Conservation (phyloP, 2,888 invertebrate species). For the Idaea dimidiata region DNA sequence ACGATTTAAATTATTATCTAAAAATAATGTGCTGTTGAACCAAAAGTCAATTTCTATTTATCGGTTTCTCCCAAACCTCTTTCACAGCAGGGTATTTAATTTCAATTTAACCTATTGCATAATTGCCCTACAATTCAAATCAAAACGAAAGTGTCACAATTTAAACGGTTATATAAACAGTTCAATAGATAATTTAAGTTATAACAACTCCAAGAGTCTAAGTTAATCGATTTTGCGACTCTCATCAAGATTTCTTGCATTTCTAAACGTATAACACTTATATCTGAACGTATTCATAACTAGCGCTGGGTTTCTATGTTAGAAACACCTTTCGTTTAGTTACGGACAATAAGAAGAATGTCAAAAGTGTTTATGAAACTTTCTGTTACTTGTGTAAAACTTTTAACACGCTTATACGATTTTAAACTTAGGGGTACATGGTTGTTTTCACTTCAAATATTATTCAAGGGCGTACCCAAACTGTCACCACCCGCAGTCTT, state of each 20-base stretch:
- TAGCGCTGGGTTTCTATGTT: background rate
- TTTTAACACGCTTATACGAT: too few species aligned
- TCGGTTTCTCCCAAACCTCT: background rate
- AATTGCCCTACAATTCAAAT: background rate
- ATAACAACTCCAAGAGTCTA: background rate
- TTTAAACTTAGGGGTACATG: too few species aligned
- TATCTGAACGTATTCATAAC: background rate
- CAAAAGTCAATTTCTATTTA: background rate
- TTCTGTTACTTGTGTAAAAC: too few species aligned
- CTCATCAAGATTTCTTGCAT: background rate
- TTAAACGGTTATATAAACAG: background rate
- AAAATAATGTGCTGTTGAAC: background rate
- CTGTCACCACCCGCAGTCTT: too few species aligned
- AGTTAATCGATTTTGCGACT: background rate
- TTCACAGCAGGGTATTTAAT: background rate
- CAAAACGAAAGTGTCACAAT: background rate
- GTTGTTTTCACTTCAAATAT: too few species aligned
- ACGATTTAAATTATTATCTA: too few species aligned
- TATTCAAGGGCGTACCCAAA: too few species aligned
- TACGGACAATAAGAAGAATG: too few species aligned
- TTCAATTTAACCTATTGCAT: background rate
- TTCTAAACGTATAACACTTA: background rate
- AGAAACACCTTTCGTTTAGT: too few species aligned
- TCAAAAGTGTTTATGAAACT: too few species aligned
- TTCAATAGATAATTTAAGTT: background rate